Conservation (phyloP, 2,888 invertebrate species). For the Myopa testacea region DNA sequence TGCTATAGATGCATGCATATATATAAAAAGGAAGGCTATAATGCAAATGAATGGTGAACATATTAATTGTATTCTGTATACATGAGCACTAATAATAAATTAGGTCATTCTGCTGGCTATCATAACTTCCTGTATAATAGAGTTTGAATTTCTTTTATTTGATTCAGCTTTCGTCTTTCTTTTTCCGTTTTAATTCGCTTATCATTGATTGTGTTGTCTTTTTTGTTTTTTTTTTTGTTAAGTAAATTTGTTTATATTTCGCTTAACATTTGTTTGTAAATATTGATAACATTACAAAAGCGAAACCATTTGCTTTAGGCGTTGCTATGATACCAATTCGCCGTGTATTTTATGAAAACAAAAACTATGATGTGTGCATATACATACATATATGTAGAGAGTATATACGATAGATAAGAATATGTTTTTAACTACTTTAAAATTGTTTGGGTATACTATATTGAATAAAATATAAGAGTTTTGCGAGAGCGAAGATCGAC, state of each 20-base stretch:
- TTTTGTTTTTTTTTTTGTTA: not conserved
- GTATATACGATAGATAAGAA: no score
- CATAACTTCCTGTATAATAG: constrained; percentile 60
- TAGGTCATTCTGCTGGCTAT: constrained; percentile 60
- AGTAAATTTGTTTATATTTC: constrained; percentile 22
- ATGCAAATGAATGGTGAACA: not conserved
- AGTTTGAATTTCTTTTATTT: constrained; percentile 38
- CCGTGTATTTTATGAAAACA: constrained; percentile 15
- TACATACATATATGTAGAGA: not conserved
- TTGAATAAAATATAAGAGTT: no score
- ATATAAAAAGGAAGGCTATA: no score
- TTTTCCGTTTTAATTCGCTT: not conserved
- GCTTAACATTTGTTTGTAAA: constrained; percentile 35
- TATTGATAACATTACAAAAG: constrained; percentile 21
- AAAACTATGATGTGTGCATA: not conserved
- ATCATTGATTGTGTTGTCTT: not conserved
- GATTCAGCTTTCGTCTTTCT: not conserved
- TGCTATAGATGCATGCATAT: not conserved
- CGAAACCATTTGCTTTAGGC: constrained; percentile 10
- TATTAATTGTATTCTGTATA: constrained; percentile 33
- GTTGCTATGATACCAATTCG: constrained; percentile 39
- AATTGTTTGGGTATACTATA: no score
- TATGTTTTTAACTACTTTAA: no score
- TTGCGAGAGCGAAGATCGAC: no score
- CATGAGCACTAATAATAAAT: constrained; percentile 58